Conservation (phyloP, 2,113 vertebrate genomes). For the Grallaria varia region DNA sequence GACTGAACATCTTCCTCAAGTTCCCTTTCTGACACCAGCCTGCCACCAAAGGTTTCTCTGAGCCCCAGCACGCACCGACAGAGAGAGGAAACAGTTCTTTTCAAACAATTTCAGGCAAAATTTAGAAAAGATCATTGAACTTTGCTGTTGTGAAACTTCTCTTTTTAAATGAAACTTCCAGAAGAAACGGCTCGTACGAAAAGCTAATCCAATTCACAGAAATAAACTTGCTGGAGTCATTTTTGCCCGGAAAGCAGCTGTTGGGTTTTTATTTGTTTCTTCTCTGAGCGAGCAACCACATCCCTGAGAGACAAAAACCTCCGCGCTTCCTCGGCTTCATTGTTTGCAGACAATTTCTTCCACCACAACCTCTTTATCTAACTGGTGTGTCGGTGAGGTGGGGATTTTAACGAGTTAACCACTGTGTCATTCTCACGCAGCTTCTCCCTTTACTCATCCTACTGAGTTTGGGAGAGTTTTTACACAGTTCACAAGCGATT, state of each 20-base stretch:
- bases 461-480: background rate
- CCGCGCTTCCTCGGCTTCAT: background rate
- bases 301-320: background rate
- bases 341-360: background rate
- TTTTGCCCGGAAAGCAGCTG: background rate
- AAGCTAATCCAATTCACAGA: background rate
- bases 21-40: background rate
- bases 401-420: background rate
- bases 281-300: accelerated
- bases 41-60: background rate
- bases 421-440: accelerated
- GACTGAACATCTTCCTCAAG: background rate
- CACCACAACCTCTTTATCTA: background rate
- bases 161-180: background rate
- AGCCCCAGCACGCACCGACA: background rate
- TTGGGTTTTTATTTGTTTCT: background rate
- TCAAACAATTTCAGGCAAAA: background rate
- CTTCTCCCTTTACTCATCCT: background rate
- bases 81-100: background rate
- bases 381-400: background rate
- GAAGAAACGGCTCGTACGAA: background rate
- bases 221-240: background rate
- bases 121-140: background rate
- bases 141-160: background rate
- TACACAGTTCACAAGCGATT: background rate